phyloP scores from a whole-genome alignment of 2,113 vertebrate species.

The Lagenorhynchus albirostris region DNA sequence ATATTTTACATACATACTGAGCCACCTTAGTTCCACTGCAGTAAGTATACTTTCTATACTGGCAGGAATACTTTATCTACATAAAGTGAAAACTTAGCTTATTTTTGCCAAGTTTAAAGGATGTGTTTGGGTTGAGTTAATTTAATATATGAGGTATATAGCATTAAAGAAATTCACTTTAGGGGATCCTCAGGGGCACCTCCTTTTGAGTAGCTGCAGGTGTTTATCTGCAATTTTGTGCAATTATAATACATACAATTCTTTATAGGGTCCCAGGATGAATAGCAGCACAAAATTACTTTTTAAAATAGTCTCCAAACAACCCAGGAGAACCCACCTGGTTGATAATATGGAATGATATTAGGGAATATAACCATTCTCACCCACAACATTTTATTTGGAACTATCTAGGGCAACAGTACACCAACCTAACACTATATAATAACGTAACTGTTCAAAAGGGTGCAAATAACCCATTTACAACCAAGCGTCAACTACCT shows the following conservation, averaged over 20 bases:
- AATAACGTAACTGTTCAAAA: not conserved
- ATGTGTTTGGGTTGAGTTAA: not conserved
- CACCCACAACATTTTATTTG: not conserved
- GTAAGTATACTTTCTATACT: not conserved
- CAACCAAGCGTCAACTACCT: not conserved
- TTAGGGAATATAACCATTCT: not conserved
- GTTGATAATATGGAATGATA: not conserved
- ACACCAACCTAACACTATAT: too few relatives aligned
- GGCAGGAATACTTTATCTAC: not conserved
- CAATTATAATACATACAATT: slow-evolving; percentile 26
- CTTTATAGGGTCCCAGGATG: not conserved
- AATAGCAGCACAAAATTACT: not conserved
- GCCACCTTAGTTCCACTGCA: not conserved
- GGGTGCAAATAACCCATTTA: not conserved
- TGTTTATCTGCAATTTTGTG: slow-evolving; percentile 57
- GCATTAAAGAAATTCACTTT: slow-evolving; percentile 12
- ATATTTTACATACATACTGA: not conserved
- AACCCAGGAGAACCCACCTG: slow-evolving; percentile 12
- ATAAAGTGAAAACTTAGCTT: not conserved
- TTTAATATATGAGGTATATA: not conserved
- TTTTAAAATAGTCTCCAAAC: slow-evolving; percentile 7
- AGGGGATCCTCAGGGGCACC: not conserved
- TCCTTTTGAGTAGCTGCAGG: slow-evolving; percentile 33
- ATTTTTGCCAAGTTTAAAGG: not conserved
- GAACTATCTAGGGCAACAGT: not conserved